Conservation (phyloP, 2,797 vertebrate species). For the Esox masquinongy region DNA sequence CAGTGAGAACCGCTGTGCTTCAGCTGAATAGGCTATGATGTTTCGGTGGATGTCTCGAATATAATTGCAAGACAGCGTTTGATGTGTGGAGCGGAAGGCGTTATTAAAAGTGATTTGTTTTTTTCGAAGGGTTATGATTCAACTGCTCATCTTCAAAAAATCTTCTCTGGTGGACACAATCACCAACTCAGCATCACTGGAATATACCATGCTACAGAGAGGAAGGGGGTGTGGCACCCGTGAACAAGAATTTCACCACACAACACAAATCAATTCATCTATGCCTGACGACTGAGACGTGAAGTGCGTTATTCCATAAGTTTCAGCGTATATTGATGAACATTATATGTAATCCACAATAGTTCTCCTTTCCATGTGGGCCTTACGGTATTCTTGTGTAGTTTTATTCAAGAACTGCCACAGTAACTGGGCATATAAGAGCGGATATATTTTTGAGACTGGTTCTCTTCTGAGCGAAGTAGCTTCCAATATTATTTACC, state of each 20-base stretch:
- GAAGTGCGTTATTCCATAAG: not conserved
- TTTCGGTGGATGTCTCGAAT: not conserved
- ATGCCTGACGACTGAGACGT: not conserved
- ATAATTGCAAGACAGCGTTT: slow-evolving; percentile 12
- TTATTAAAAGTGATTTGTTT: slow-evolving; percentile 20
- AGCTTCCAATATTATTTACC: too few relatives aligned
- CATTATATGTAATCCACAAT: not conserved
- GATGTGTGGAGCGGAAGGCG: slow-evolving; percentile 8
- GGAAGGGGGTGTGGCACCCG: slow-evolving; percentile 53
- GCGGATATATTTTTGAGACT: too few relatives aligned
- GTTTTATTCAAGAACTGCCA: not conserved
- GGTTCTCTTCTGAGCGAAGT: too few relatives aligned
- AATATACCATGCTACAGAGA: slow-evolving; percentile 46
- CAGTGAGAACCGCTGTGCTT: slow-evolving; percentile 13
- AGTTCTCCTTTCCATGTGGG: not conserved
- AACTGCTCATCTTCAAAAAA: slow-evolving; percentile 35
- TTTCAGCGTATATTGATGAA: not conserved
- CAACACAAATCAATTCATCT: not conserved
- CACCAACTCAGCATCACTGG: slow-evolving; percentile 49
- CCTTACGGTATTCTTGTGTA: not conserved
- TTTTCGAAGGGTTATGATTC: slow-evolving; percentile 33
- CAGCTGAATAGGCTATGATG: slow-evolving; percentile 12
- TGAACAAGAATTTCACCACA: slow-evolving; percentile 3
- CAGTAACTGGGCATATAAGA: too few relatives aligned
- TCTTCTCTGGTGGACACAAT: slow-evolving; percentile 30